These are phyloP conservation scores for Notoglanidium macrostoma DNA, from an alignment of 2,797 vertebrate genomes.

Conservation along the genomic window DNA sequence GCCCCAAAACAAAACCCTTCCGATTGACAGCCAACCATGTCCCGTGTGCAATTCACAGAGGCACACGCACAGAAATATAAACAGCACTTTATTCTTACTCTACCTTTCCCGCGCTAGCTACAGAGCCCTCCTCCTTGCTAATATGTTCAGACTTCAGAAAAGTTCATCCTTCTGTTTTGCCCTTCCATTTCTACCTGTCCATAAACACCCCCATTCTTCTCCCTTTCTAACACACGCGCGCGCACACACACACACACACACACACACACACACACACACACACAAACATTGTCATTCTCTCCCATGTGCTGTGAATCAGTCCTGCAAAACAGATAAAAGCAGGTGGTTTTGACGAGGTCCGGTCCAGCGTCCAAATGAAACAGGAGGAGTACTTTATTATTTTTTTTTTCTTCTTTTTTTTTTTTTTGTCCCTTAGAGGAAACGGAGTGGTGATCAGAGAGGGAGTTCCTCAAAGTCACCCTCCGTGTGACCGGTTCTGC, in stretches of 20 bases:
- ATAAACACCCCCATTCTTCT: slow-evolving; percentile 15
- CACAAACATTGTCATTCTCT: slow-evolving; percentile 61
- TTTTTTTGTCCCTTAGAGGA: slow-evolving; percentile 41
- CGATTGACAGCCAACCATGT: slow-evolving; percentile 63
- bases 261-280: slow-evolving; percentile 19
- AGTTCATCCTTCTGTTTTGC: slow-evolving; percentile 30
- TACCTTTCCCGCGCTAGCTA: slow-evolving; percentile 35
- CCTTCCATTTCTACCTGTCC: slow-evolving; percentile 68
- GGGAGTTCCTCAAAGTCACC: slow-evolving; percentile 66
- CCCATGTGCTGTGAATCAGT: slow-evolving; percentile 58
- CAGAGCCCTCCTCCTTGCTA: slow-evolving; percentile 38
- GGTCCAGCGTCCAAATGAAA: slow-evolving; percentile 50
- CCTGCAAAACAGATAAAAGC: slow-evolving; percentile 65
- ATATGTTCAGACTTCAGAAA: neutral
- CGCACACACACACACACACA: neutral
- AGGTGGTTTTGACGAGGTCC: slow-evolving; percentile 41
- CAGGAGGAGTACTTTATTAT: slow-evolving; percentile 27
- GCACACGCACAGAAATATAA: slow-evolving; percentile 54
- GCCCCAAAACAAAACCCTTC: slow-evolving; percentile 36
- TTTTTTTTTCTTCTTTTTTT: neutral
- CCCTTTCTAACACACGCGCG: neutral
- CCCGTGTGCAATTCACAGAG: slow-evolving; percentile 32
- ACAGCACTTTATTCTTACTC: slow-evolving; percentile 48
- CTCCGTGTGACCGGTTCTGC: slow-evolving; percentile 59
- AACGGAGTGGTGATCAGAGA: slow-evolving; percentile 60